Base-by-base conservation (phyloP, 1,140 invertebrate genomes). In the Eubasilissa regina region DNA sequence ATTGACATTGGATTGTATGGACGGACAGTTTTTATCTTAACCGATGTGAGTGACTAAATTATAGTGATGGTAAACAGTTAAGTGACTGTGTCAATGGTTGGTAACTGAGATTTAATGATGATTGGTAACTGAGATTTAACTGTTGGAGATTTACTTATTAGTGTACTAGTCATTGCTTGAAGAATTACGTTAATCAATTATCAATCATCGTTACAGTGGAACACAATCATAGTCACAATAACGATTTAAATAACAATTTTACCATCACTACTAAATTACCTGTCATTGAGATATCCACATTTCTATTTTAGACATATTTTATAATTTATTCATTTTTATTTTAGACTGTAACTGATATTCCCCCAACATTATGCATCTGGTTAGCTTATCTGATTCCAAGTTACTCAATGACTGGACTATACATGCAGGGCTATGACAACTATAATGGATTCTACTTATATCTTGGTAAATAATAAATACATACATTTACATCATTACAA, bases 331-430 rank as follows among this genome's bases (percentile, higher is more conserved):
- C n/a, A n/a, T 10, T 81, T 88, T 87, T 86, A 88, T 89, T 89
- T 53, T 85, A 93, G 93, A 86, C 92, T 7, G 78, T 92, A 9
- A 91, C 91, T 83, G 92, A 90, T 79, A 84, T 93, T 35, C 88
- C 91, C 81, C 91, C 93, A 8, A 92, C 93, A 66, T 87, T 87
- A 79, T 92, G 91, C 68, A 91, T 96, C 6, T 96, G 95, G 90
- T 82, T 96, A 70, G 93, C 94, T 0, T 97, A 95, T 85, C 85
- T 96, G 19, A 92, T 97, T 35, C 97, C 97, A 15, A 95, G 95
- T 12, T 97, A 96, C 85, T 95, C 95, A 17, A 97, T 97, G 96
- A 94, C 94, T 10, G 95, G 96, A 0, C 88, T 97, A 0, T 93
- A 93, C 73, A 91, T 92, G 79, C 93, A 94, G 83, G 88, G 91